Base-by-base conservation (phyloP, 2,113 vertebrate species). In the Actenoides hombroni region DNA sequence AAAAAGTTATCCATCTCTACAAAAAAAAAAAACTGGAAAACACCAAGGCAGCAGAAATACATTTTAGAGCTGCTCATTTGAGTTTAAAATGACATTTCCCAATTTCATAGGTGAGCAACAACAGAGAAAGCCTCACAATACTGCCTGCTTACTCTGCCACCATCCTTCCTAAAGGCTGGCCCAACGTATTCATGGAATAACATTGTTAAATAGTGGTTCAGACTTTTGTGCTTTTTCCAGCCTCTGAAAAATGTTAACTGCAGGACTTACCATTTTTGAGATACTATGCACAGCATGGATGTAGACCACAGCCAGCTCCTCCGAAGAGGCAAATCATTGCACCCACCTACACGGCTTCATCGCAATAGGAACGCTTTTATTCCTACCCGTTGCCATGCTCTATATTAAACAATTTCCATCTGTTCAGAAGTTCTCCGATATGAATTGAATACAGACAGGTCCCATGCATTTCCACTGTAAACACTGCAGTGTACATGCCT, bases 1-100 rank as follows among this genome's bases (percentile, higher is more conserved):
- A 5, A 86, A 5, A 86, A 84, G 67, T 44, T 15, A 76, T 12
- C 12, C 31, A 10, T 10, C 33, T n/a, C 75, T 77, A 63, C 59
- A 91, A 63, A 69, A 29, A 91, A 63, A 69, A 29, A 46, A 80
- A 42, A 7, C 54, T 7, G 24, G 40, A 61, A 94, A 96, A 85
- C 74, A 88, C 59, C 8, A 17, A 97, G 26, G 33, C 59, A 74
- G 93, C 79, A 91, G 23, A 95, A 96, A 76, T 26, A 33, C 18
- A 57, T 69, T 79, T 84, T 7, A 79, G 14, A 78, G 35, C 31
- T 75, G 56, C 42, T 92, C 33, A 37, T 39, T 78, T 86, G 51
- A 75, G 56, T 81, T 91, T 46, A 68, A 93, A 64, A 6, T 17
- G 57, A 59, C 21, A 64, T 71, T 85, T 85, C 1, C 2, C 53